Conservation (phyloP, 2,888 invertebrate genomes). For the Tromatobia lineatoria region DNA sequence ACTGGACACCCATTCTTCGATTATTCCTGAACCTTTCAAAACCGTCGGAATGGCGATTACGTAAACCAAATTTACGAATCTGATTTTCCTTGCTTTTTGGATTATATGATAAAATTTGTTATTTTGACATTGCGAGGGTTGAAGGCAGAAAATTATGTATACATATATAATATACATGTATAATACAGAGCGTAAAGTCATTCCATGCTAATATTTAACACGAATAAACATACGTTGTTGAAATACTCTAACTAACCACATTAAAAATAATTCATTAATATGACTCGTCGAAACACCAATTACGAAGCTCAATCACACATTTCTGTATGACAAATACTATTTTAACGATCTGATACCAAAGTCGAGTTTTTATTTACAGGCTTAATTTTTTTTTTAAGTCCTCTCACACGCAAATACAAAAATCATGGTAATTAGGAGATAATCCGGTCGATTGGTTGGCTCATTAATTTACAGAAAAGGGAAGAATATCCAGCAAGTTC, state of each 20-base stretch:
- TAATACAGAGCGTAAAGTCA: too few relatives aligned
- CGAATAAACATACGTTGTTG: too few relatives aligned
- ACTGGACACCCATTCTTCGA: too few relatives aligned
- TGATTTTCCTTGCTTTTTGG: too few relatives aligned
- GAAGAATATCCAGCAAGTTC: not conserved
- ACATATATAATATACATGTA: too few relatives aligned
- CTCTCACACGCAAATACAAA: not conserved
- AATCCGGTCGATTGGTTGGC: not conserved
- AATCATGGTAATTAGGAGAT: not conserved
- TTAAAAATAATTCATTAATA: not conserved
- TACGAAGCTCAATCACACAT: not conserved
- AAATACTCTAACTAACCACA: not conserved
- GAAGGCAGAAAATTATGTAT: too few relatives aligned
- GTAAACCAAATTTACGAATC: too few relatives aligned
- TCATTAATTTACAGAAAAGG: not conserved
- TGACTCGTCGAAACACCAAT: not conserved
- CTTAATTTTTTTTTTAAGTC: not conserved
- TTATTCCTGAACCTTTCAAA: too few relatives aligned
- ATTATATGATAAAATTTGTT: too few relatives aligned
- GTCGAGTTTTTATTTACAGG: not conserved
- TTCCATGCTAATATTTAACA: too few relatives aligned
- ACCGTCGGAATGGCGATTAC: too few relatives aligned
- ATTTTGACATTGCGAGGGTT: too few relatives aligned
- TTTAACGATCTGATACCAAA: not conserved
- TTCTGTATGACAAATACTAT: not conserved